Percentiles rank a stretch among this genome's conserved stretches.
Conservation (phyloP, 2,113 vertebrate genomes). For the Aphelocoma coerulescens region DNA sequence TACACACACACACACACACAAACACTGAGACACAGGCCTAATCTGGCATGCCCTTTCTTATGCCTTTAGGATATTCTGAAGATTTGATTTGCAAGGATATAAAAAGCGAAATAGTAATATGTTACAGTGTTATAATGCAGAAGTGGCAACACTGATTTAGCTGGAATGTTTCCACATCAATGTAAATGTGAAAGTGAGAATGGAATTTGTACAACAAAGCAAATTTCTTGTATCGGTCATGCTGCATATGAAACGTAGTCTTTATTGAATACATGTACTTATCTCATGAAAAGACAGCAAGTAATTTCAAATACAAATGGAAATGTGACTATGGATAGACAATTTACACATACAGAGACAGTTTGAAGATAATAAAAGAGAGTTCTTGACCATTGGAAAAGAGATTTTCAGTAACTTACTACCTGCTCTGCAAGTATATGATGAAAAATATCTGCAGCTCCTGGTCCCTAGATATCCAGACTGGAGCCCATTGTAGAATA, state of each 20-base stretch:
- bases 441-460: background rate
- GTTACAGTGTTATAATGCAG: background rate
- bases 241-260: background rate
- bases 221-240: background rate
- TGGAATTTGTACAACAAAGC: background rate
- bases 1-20: background rate
- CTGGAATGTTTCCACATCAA: background rate
- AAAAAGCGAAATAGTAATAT: background rate
- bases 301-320: conserved; percentile 1
- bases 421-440: background rate
- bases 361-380: background rate
- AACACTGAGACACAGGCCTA: background rate
- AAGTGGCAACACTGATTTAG: background rate
- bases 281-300: background rate
- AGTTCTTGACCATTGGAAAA: background rate
- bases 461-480: background rate
- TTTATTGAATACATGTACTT: background rate
- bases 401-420: background rate
- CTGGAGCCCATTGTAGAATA: background rate
- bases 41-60: background rate
- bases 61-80: background rate
- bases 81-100: background rate
- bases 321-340: background rate
- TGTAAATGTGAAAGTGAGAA: background rate
- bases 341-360: background rate